Conservation (phyloP, 2,888 invertebrate species). For the Poecilobothrus nobilitatus region DNA sequence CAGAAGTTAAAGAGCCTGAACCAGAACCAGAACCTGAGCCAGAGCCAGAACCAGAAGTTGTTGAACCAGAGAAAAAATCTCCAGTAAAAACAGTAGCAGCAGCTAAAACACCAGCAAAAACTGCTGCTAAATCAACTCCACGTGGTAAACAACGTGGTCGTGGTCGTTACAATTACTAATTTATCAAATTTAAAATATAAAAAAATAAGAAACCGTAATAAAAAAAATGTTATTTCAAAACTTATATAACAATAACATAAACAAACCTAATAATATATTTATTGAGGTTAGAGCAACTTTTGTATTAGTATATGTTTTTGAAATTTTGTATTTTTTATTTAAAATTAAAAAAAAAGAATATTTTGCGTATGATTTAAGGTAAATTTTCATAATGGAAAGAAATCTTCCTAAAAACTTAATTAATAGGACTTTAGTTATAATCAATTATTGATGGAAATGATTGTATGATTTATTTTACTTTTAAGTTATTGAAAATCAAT, state of each 20-base stretch:
- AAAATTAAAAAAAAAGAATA: background rate
- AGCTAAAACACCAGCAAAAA: conserved; percentile 34
- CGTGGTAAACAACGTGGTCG: conserved; percentile 39
- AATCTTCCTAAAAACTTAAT: background rate
- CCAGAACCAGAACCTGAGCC: conserved; percentile 3
- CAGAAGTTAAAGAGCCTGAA: conserved; percentile 26
- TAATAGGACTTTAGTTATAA: conserved; percentile 2
- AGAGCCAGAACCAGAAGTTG: conserved; percentile 21
- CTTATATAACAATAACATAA: background rate
- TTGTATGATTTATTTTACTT: conserved; percentile 1
- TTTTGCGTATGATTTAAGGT: conserved; percentile 1
- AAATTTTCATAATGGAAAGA: conserved; percentile 3
- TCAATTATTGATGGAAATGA: background rate
- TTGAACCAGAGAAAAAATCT: conserved; percentile 24
- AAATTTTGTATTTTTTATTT: background rate
- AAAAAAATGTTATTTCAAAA: background rate
- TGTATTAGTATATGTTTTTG: background rate
- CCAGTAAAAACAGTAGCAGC: conserved; percentile 21
- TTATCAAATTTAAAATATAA: background rate
- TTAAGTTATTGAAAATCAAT: background rate
- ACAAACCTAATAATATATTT: background rate
- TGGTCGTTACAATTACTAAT: conserved; percentile 1
- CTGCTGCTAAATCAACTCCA: conserved; percentile 37
- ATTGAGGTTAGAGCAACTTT: background rate
- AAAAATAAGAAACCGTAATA: background rate